A percentile compares a stretch with the other conserved stretches of the same genome.
phyloP scores from a whole-genome alignment of 2,888 invertebrate genomes.

The Drosophila helvetica region DNA sequence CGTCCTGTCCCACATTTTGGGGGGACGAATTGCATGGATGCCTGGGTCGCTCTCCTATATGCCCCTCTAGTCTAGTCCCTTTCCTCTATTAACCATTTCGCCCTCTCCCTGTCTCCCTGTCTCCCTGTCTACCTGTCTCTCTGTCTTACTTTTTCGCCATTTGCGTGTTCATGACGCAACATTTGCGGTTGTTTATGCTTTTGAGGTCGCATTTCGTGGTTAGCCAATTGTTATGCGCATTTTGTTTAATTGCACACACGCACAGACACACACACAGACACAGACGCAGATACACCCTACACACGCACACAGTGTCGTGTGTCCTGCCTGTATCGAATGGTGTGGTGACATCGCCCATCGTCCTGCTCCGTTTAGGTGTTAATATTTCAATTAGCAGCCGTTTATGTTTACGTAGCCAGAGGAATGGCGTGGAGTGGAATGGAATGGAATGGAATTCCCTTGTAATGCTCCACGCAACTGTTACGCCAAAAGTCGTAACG shows the following conservation, averaged over 20 bases:
- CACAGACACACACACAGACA: slow-evolving; percentile 30
- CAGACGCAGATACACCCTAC: slow-evolving; percentile 3
- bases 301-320: slow-evolving; percentile 3
- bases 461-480: slow-evolving; percentile 69
- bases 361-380: slow-evolving; percentile 60
- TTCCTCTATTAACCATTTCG: not conserved
- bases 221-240: slow-evolving; percentile 73
- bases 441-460: slow-evolving; percentile 21
- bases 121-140: not conserved
- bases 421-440: slow-evolving; percentile 21
- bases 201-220: slow-evolving; percentile 73
- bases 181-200: slow-evolving; percentile 75
- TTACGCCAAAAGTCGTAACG: slow-evolving; percentile 53
- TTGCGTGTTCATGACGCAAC: slow-evolving; percentile 76
- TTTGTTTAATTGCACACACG: slow-evolving; percentile 71
- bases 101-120: not conserved
- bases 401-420: slow-evolving; percentile 61
- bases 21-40: no score
- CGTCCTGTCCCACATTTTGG: no score
- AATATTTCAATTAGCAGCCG: slow-evolving; percentile 74
- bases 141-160: slow-evolving; percentile 29
- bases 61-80: not conserved
- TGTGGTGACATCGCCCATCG: slow-evolving; percentile 58
- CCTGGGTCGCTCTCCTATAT: no score
- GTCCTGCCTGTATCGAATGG: slow-evolving; percentile 10